Evolutionary conservation across 2,888 invertebrate genomes (phyloP).

Genomic region (Euspilapteryx auroguttella): DNA sequence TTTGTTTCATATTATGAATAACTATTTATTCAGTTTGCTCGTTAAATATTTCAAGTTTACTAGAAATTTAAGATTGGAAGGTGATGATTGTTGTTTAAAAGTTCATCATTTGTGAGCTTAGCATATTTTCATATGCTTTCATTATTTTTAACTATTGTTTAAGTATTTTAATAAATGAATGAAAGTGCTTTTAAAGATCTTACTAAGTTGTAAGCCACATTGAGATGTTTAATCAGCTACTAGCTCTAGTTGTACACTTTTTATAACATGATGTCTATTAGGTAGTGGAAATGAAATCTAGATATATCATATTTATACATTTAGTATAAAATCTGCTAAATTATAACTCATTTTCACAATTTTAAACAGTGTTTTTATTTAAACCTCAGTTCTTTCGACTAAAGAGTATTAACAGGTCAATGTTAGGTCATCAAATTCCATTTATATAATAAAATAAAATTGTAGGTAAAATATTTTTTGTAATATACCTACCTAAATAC

Average conservation of each 20-base stretch:
- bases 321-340: constrained; percentile 62
- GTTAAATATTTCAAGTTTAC: constrained; percentile 62
- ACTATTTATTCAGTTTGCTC: constrained; percentile 62
- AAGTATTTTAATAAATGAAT: constrained; percentile 49
- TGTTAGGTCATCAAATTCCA: too few species aligned
- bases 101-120: constrained; percentile 48
- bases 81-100: constrained; percentile 51
- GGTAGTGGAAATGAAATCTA: constrained; percentile 59
- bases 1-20: constrained; percentile 58
- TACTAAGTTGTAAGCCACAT: constrained; percentile 57
- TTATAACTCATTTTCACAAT: constrained; percentile 62
- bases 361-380: constrained; percentile 34
- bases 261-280: constrained; percentile 62
- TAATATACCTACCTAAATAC: too few species aligned
- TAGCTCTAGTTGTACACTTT: constrained; percentile 62
- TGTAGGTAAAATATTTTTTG: too few species aligned
- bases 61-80: constrained; percentile 57
- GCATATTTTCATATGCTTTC: constrained; percentile 28
- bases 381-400: too few species aligned
- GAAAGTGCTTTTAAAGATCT: constrained; percentile 61
- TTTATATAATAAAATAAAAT: too few species aligned
- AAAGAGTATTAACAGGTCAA: too few species aligned
- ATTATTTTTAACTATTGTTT: constrained; percentile 58
- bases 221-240: constrained; percentile 60
- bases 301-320: constrained; percentile 62